Base-by-base conservation (phyloP, 2,797 vertebrate species). In the Cryptoprocta ferox region DNA sequence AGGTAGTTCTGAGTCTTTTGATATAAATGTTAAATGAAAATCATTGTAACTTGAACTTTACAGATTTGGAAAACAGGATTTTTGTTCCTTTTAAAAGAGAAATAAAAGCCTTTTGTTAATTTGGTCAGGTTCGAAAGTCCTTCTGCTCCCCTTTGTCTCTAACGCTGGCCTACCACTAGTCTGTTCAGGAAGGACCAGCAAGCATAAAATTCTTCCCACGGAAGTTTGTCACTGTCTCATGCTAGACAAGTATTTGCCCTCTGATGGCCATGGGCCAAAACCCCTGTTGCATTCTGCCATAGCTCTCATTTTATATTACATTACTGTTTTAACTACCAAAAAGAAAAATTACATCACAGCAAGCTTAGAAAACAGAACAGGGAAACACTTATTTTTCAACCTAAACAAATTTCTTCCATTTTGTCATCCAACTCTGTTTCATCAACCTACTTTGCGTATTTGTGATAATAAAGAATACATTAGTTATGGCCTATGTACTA, bases 11-110 rank as follows among this genome's bases (percentile, higher is more conserved):
- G 48, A 78, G 16, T 45, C 15, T 84, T 86, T 89, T 50, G 93
- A 86, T 87, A 75, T 68, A 95, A 61, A 18, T 75, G 82, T 82
- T 78, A 79, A 90, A 75, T 92, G 32, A 84, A 93, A 93, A 59
- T 65, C 9, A 71, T 7, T 59, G 11, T 18, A 86, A 50, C 2
- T 86, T 91, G 10, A 80, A n/a, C 10, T 93, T 91, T 32, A 68
- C 10, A 94, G 10, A 53, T 53, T 0, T 45, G 50, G 37, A 81
- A 97, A 89, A 14, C 4, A 35, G 30, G 30, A 37, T 37, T 65
- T 70, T 0, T 21, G 5, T 48, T 68, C 32, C 16, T 70, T 63
- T 73, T 42, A 68, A 94, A 89, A 89, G 12, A 63, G 28, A 94
- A 85, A 75, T 63, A 85, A 87, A 79, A 80, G 21, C 2, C 0